These are phyloP conservation scores for Sarcophaga peregrina DNA, from an alignment of 1,140 invertebrate species.

Conservation along the genomic window DNA sequence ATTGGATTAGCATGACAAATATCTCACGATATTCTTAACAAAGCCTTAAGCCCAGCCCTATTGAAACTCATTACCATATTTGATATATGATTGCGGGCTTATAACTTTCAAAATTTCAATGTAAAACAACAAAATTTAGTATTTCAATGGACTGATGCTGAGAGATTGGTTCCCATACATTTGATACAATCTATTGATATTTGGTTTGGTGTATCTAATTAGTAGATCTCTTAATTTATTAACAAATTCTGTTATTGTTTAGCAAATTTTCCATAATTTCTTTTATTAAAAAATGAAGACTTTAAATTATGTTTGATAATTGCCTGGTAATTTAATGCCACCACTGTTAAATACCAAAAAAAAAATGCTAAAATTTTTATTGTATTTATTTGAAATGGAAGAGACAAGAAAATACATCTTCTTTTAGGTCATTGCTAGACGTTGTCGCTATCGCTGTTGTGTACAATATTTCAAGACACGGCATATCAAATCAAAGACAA, in stretches of 20 bases:
- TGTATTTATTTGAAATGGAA: no score
- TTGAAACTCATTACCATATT: background rate
- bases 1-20: no score
- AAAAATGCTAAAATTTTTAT: no score
- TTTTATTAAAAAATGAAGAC: background rate
- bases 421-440: conserved; percentile 11
- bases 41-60: background rate
- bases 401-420: background rate
- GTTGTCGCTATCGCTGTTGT: background rate
- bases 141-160: no score
- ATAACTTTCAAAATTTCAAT: background rate
- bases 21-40: no score
- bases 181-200: no score
- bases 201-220: background rate
- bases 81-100: no score
- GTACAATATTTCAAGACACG: background rate
- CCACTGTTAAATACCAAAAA: background rate
- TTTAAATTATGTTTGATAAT: background rate
- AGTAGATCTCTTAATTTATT: background rate
- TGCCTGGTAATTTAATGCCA: background rate
- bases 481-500: no score
- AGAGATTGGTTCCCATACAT: background rate
- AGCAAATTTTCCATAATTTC: conserved; percentile 3
- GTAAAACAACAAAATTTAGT: no score
- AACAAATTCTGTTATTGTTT: background rate